A percentile compares a stretch with the other conserved stretches of the same genome.
These are phyloP conservation scores for Catharus fuscescens DNA, from an alignment of 2,113 vertebrate genomes.

Conservation along the genomic window DNA sequence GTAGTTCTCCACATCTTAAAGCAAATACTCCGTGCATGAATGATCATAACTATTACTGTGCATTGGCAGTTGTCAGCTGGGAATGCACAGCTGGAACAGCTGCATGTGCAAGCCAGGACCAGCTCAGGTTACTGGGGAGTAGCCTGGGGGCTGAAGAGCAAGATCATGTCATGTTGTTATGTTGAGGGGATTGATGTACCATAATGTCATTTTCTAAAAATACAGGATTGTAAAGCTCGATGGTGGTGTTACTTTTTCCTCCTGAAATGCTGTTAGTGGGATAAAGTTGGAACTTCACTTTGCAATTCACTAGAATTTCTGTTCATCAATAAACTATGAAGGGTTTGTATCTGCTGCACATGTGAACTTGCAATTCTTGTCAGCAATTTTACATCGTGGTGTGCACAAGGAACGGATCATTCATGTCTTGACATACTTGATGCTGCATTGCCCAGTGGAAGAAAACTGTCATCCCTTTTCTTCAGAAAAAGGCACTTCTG, in stretches of 20 bases:
- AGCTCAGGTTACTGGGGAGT: not conserved
- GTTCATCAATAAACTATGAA: constrained; percentile 38
- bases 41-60: not conserved
- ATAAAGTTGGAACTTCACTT: constrained; percentile 33
- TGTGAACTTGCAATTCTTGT: constrained; percentile 1
- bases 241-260: not conserved
- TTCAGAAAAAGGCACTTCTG: not conserved
- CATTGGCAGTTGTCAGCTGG: not conserved
- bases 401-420: not conserved
- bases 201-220: not conserved
- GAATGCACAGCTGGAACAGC: not conserved
- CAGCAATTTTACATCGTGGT: not conserved
- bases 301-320: not conserved
- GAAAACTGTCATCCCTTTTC: not conserved
- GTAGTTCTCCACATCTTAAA: not conserved
- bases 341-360: constrained; percentile 25
- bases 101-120: not conserved
- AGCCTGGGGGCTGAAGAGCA: not conserved
- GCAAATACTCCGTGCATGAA: not conserved
- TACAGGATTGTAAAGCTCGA: not conserved
- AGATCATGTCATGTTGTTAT: not conserved
- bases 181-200: not conserved
- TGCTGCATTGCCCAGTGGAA: not conserved
- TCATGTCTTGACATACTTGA: not conserved
- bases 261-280: constrained; percentile 19